These are phyloP conservation scores for Bembecia ichneumoniformis DNA, from an alignment of 2,888 invertebrate genomes.

Conservation along the genomic window DNA sequence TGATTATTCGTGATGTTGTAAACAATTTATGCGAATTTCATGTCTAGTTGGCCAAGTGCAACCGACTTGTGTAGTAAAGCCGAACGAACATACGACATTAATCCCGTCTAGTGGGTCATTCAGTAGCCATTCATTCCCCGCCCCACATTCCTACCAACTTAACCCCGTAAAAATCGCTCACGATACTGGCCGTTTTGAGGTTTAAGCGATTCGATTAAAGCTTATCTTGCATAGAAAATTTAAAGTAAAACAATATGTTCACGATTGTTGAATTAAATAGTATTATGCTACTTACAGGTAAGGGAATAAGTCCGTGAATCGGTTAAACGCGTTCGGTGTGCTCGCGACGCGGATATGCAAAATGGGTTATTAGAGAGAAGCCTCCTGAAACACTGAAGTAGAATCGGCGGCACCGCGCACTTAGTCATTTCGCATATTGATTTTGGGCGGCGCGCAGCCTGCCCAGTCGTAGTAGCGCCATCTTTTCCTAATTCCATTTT, in stretches of 20 bases:
- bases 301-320: slow-evolving; percentile 28
- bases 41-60: too few relatives aligned
- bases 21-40: too few relatives aligned
- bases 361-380: slow-evolving; percentile 46
- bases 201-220: slow-evolving; percentile 5
- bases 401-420: slow-evolving; percentile 53
- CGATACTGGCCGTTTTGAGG: slow-evolving; percentile 15
- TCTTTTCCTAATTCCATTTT: slow-evolving; percentile 15
- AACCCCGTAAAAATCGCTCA: slow-evolving; percentile 8
- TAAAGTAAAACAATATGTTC: too few relatives aligned
- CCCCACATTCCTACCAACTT: slow-evolving; percentile 35
- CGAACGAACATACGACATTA: not conserved
- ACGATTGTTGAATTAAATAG: slow-evolving; percentile 1
- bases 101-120: slow-evolving; percentile 18
- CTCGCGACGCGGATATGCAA: slow-evolving; percentile 43
- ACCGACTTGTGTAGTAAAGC: too few relatives aligned
- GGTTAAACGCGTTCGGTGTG: slow-evolving; percentile 37
- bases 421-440: slow-evolving; percentile 44
- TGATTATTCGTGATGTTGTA: too few relatives aligned
- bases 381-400: slow-evolving; percentile 53
- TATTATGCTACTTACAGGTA: slow-evolving; percentile 38
- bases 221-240: not conserved
- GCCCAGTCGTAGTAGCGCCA: slow-evolving; percentile 27
- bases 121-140: slow-evolving; percentile 22
- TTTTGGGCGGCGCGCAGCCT: slow-evolving; percentile 59